These are phyloP conservation scores for Prionailurus viverrinus DNA, from an alignment of 2,113 vertebrate genomes.

Conservation along the genomic window DNA sequence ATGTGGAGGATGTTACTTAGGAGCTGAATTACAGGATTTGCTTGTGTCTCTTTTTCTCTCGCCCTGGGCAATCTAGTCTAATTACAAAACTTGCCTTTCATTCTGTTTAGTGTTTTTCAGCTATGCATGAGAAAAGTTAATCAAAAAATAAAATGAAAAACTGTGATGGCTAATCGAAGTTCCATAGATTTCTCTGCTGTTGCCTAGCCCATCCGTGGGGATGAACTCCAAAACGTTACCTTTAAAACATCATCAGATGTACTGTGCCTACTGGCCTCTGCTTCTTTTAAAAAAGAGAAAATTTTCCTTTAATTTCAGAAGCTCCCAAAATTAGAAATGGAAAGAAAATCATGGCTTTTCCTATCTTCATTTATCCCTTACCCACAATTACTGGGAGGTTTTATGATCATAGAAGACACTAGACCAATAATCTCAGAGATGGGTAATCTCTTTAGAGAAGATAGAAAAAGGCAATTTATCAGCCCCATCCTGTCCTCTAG, in stretches of 20 bases:
- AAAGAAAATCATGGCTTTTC: not conserved
- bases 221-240: conserved; percentile 45
- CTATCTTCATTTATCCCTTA: conserved; percentile 5
- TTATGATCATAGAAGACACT: not conserved
- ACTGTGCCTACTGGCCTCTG: not conserved
- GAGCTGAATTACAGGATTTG: conserved; percentile 68
- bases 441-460: not conserved
- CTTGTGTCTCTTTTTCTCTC: conserved; percentile 51
- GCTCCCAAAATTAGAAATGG: conserved; percentile 31
- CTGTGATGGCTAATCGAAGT: conserved; percentile 64
- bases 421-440: not conserved
- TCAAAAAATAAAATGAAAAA: conserved; percentile 81
- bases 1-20: conserved; percentile 70
- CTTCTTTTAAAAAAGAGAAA: conserved; percentile 38
- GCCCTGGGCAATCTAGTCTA: conserved; percentile 76
- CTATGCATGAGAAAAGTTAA: conserved; percentile 81
- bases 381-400: not conserved
- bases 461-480: not conserved
- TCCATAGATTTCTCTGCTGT: conserved; percentile 54
- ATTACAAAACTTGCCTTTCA: conserved; percentile 79
- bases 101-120: conserved; percentile 77
- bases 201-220: conserved; percentile 21
- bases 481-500: not conserved
- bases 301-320: conserved; percentile 40
- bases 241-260: not conserved